Evolutionary conservation across 1,140 invertebrate species (phyloP), one percentile per base, ranked within the genome.

Genomic region (Brachionus calyciflorus): DNA sequence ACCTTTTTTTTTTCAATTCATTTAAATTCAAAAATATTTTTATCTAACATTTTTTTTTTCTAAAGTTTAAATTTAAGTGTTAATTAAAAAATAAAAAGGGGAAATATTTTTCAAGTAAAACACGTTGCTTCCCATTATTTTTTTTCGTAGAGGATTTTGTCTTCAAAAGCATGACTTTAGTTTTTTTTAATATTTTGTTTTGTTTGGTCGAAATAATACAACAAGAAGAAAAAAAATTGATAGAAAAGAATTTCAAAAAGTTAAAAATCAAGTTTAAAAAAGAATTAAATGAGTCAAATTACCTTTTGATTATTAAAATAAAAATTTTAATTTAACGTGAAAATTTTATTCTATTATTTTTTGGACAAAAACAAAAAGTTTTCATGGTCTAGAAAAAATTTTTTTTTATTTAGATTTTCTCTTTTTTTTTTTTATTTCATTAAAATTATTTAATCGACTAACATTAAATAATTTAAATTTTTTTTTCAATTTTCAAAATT

Each of bases 1-100:
- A 55, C 53, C 53, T n/a, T n/a, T n/a, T n/a, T n/a, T n/a, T 55
- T 55, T 55, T 26, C 53, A n/a, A 28, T 55, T 55, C 53, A 55
- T 55, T n/a, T 26, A 30, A 55, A 28, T 26, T 28, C 53, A 55
- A 55, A 28, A 28, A 28, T 2, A 55, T 26, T 55, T 55, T 55
- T 55, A 55, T 55, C 53, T 55, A 55, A 55, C 53, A 55, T 55
- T 55, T 55, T 49, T 55, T 55, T n/a, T n/a, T n/a, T n/a, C n/a
- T 55, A 55, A 55, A 55, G 53, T 55, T 55, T 55, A 55, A 55
- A 55, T 55, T 55, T 28, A 55, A 55, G 26, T 55, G 53, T 55
- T 55, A 55, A 55, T 55, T 28, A 55, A 28, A 55, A 55, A 55
- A 55, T n/a, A n/a, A n/a, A n/a, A n/a, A n/a, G n/a, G n/a, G n/a